These are phyloP conservation scores for Myotis findleyi DNA, from an alignment of 2,797 vertebrate genomes.

Conservation along the genomic window DNA sequence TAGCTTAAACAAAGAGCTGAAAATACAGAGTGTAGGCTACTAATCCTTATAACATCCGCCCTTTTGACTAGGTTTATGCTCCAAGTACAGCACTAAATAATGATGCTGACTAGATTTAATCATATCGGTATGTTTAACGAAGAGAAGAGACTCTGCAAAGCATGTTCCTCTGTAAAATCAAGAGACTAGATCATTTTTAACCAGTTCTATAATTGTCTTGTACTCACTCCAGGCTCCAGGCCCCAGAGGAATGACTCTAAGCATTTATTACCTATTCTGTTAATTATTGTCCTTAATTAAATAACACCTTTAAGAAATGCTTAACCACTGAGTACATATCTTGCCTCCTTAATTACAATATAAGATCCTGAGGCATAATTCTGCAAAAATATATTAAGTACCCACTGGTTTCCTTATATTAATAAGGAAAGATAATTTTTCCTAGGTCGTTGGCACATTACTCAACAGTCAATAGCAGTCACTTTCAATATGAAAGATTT, in stretches of 20 bases:
- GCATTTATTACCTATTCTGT: slow-evolving; percentile 65
- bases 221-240: slow-evolving; percentile 52
- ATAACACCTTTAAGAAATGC: slow-evolving; percentile 72
- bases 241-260: slow-evolving; percentile 59
- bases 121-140: slow-evolving; percentile 1
- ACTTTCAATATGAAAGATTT: slow-evolving; percentile 19
- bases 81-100: neutral
- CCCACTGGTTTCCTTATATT: neutral
- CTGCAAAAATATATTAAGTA: slow-evolving; percentile 70
- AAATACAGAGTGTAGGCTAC: neutral
- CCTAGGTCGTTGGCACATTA: neutral
- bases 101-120: neutral
- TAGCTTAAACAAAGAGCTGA: neutral
- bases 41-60: neutral
- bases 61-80: neutral
- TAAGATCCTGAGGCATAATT: slow-evolving; percentile 68
- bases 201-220: slow-evolving; percentile 37
- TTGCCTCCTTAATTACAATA: slow-evolving; percentile 66
- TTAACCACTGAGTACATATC: slow-evolving; percentile 59
- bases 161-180: slow-evolving; percentile 11
- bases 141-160: neutral
- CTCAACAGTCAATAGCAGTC: slow-evolving; percentile 26
- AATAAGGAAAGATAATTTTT: slow-evolving; percentile 46
- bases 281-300: slow-evolving; percentile 79
- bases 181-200: slow-evolving; percentile 23